Base-by-base conservation (phyloP, 2,113 vertebrate genomes). In the Paedocypris sp. region DNA sequence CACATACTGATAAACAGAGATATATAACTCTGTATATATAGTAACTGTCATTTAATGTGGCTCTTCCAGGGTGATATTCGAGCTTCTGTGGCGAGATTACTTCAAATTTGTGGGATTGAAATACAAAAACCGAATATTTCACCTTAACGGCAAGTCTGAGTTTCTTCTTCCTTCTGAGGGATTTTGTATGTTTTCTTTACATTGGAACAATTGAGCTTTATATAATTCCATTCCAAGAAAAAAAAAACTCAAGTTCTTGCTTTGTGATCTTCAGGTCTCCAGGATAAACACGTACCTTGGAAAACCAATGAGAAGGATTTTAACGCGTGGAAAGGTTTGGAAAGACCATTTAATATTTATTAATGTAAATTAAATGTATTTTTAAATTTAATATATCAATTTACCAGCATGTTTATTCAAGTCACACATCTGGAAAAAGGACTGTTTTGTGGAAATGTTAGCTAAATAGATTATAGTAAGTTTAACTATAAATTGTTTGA, bases 11-110 rank as follows among this genome's bases (percentile, higher is more conserved):
- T n/a, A n/a, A n/a, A n/a, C n/a, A n/a, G n/a, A n/a, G n/a, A n/a
- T n/a, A n/a, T n/a, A n/a, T n/a, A n/a, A n/a, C n/a, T n/a, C n/a
- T n/a, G n/a, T n/a, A n/a, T n/a, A n/a, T n/a, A n/a, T n/a, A n/a
- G n/a, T n/a, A n/a, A n/a, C n/a, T n/a, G n/a, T 0, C 11, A 70
- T 62, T 75, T 1, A 12, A 15, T 9, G 1, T 3, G 1, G 4
- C 31, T 79, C 7, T n/a, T 71, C 13, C 66, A 89, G 89, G 89
- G 84, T 90, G 9, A 76, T 89, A 56, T 91, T 89, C 80, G 86
- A 90, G n/a, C 85, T 92, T 54, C 36, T 87, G 5, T 90, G 87
- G 88, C 76, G 88, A 36, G 87, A 90, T 76, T 91, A 89, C 65
- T 89, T 91, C 54, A 83, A 68, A 47, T 89, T 89, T 54, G 83